Conservation (phyloP, 2,797 vertebrate genomes). For the Cirrhinus mrigala region DNA sequence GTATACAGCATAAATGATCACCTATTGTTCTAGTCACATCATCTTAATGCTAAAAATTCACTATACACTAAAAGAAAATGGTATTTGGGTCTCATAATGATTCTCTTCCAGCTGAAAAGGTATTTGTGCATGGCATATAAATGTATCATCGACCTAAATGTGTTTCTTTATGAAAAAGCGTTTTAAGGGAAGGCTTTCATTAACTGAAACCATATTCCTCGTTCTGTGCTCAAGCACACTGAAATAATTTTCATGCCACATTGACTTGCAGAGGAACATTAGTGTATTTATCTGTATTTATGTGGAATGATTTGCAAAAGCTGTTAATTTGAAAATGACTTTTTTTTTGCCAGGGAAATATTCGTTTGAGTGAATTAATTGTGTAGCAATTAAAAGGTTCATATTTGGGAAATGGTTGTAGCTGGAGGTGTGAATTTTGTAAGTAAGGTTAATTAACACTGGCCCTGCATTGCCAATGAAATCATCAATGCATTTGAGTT, state of each 20-base stretch:
- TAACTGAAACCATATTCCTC: constrained; percentile 64
- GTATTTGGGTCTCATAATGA: not conserved
- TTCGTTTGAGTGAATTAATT: constrained; percentile 78
- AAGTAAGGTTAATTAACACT: constrained; percentile 65
- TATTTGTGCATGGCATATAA: constrained; percentile 7
- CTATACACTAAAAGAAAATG: constrained; percentile 2
- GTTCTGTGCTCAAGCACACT: constrained; percentile 65
- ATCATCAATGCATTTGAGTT: constrained; percentile 58
- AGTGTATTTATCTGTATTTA: constrained; percentile 78
- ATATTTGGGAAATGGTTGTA: constrained; percentile 79
- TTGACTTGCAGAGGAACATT: constrained; percentile 71
- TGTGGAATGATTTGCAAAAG: constrained; percentile 74
- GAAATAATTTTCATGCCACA: constrained; percentile 65
- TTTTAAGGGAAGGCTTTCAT: constrained; percentile 45
- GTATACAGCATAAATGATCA: constrained; percentile 6
- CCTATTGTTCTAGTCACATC: constrained; percentile 9
- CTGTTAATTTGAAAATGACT: constrained; percentile 74
- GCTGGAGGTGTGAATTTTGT: constrained; percentile 79
- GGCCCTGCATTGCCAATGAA: constrained; percentile 59
- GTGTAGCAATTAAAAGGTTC: constrained; percentile 78
- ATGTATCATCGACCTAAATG: constrained; percentile 11
- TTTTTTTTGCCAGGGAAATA: constrained; percentile 73
- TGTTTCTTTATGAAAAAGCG: constrained; percentile 21
- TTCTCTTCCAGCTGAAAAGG: constrained; percentile 9
- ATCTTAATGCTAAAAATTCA: not conserved